Percentiles rank a stretch among this genome's conserved stretches.
Evolutionary conservation across 2,113 vertebrate genomes (phyloP).

Genomic region (Crotalus helleri): DNA sequence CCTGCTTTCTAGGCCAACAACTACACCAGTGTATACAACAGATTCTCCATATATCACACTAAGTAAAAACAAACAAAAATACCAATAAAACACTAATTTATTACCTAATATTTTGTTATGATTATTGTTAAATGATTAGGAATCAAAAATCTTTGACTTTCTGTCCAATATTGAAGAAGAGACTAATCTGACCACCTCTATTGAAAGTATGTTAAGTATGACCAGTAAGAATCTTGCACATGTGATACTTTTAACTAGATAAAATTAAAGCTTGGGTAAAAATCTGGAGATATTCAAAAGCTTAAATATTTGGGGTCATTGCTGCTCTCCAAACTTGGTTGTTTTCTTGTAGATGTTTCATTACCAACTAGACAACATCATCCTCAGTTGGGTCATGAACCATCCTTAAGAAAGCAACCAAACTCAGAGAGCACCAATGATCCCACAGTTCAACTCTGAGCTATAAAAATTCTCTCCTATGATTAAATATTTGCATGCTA

Average conservation of each 20-base stretch:
- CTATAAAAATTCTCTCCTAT: too few species aligned
- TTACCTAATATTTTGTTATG: background rate
- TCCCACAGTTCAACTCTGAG: too few species aligned
- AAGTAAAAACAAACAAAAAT: background rate
- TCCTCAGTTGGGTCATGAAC: too few species aligned
- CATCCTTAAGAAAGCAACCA: too few species aligned
- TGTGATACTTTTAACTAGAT: background rate
- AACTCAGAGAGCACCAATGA: too few species aligned
- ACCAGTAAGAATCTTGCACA: background rate
- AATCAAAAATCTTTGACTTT: background rate
- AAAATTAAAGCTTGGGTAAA: background rate
- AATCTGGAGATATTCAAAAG: slow-evolving; percentile 22
- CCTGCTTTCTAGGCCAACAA: background rate
- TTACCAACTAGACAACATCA: too few species aligned
- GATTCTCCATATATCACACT: background rate
- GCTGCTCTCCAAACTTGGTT: background rate
- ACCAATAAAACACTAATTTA: background rate
- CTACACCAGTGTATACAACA: background rate
- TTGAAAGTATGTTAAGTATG: background rate
- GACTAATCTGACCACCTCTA: background rate
- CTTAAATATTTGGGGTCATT: slow-evolving; percentile 15
- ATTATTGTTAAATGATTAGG: background rate
- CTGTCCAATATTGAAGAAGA: background rate
- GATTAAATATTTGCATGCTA: too few species aligned
- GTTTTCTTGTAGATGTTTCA: background rate